Evolutionary conservation across 2,797 vertebrate genomes (phyloP), one percentile per base, ranked within the genome.

Genomic region (Microctenopoma lineatum): DNA sequence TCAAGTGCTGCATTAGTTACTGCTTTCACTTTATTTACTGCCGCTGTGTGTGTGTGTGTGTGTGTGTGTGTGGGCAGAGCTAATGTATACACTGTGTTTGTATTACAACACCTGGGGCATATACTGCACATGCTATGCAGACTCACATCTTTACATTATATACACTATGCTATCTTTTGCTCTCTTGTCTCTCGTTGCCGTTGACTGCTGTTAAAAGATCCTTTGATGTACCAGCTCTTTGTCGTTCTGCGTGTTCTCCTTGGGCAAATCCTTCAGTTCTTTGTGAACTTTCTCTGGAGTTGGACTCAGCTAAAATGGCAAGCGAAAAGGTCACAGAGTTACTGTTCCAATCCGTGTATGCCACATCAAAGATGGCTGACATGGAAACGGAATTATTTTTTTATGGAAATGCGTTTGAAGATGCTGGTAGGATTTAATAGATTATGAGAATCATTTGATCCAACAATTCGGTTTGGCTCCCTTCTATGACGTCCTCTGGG

Each of bases 61-160:
- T 69, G 16, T 58, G 41, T 46, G 51, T 55, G n/a, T 58, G 27
- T 72, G 46, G 78, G 73, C 61, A 77, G 69, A 76, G 55, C 51
- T 62, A 77, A 84, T 66, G 81, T 77, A 79, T 81, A 76, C 61
- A 79, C 53, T 64, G 74, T 65, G 60, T 84, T 73, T 83, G 65
- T 65, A 53, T 81, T 68, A 54, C n/a, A 77, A 67, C 90, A 85
- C 87, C 90, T 87, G 87, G 55, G 84, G 84, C 87, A 74, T 38
- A 83, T 26, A 72, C 60, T 75, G 57, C 77, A 73, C 56, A 80
- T 59, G 66, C 34, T 56, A 38, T 36, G 60, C 41, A 64, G 18
- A 55, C 62, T 75, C 65, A 67, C 69, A 45, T 60, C 45, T 47
- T 10, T 47, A 47, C 10, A 11, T 6, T 18, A 59, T 51, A 15